Base-by-base conservation (phyloP, 2,113 vertebrate species). In the Apteryx mantelli region DNA sequence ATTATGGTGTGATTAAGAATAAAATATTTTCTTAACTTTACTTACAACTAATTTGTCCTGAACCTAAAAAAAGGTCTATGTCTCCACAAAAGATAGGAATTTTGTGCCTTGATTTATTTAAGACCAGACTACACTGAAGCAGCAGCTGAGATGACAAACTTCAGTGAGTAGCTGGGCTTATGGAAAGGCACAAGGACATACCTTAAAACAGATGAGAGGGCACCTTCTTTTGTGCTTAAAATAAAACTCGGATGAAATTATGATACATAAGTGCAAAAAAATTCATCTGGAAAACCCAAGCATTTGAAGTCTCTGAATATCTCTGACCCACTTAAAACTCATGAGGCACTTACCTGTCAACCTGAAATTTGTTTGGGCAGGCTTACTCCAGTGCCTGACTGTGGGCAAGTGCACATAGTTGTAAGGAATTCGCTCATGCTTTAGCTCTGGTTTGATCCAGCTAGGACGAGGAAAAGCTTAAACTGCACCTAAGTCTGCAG, bases 181-280 rank as follows among this genome's bases (percentile, higher is more conserved):
- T 30, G 64, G 50, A 95, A 97, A 94, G 55, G 20, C 60, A 71
- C 55, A 95, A 94, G 77, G 80, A 50, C 85, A 66, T 63, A 65
- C 24, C 26, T 76, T 69, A 86, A 94, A 77, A 92, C 50, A 95
- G 92, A 84, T 74, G 53, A 73, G 61, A 95, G 82, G 66, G 17
- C 82, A 93, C 63, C 28, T 92, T 89, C 56, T 56, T 91, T 82
- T 68, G 77, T 46, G 55, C 66, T 91, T 88, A 85, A 91, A 96
- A 93, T 87, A 95, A 89, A 85, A 82, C 65, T 52, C 73, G 60
- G 38, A 65, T 86, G 26, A 77, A 96, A 89, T 77, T 73, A 63
- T 40, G 30, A 36, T 70, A 19, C 6, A 5, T 40, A 80, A 73
- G 8, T 78, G 34, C 4, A 15, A 75, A 71, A 52, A 56, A 40